These are phyloP conservation scores for Drosophila buzzatii DNA, from an alignment of 2,888 invertebrate species.

Conservation along the genomic window DNA sequence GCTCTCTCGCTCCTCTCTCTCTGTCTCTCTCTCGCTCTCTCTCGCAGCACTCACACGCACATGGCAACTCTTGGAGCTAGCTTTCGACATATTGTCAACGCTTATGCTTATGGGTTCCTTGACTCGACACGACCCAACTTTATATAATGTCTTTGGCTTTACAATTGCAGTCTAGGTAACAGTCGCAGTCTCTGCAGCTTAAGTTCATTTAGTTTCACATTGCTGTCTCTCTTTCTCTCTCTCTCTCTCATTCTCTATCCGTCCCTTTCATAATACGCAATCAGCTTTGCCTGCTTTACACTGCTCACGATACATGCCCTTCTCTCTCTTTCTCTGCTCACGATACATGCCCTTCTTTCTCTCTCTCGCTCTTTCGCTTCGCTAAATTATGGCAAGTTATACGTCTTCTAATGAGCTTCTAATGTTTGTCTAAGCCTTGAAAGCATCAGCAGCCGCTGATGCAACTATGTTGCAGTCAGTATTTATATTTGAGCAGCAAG, in stretches of 20 bases:
- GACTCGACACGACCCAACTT: constrained; percentile 28
- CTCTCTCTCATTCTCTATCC: constrained; percentile 7
- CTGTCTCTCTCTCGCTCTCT: too few species aligned
- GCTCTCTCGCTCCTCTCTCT: constrained; percentile 27
- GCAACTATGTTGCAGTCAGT: constrained; percentile 16
- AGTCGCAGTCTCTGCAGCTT: constrained; percentile 15
- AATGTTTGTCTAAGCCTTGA: constrained; percentile 27
- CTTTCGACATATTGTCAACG: constrained; percentile 61
- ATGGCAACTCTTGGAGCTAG: constrained; percentile 5
- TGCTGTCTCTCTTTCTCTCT: constrained; percentile 9
- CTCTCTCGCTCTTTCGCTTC: constrained; percentile 17
- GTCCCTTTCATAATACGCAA: constrained; percentile 52
- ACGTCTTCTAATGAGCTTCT: constrained; percentile 63
- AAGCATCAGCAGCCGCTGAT: neutral
- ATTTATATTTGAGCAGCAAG: constrained; percentile 27
- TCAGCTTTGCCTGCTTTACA: constrained; percentile 30
- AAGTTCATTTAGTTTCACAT: constrained; percentile 75
- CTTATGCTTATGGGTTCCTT: constrained; percentile 71
- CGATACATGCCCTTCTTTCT: neutral
- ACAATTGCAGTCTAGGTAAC: constrained; percentile 7
- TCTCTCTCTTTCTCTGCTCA: neutral
- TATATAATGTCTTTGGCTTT: constrained; percentile 20
- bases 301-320: neutral
- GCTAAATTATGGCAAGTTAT: constrained; percentile 58
- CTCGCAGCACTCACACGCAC: neutral